Percentiles rank a stretch among this genome's conserved stretches.
Evolutionary conservation across 2,888 invertebrate genomes (phyloP).

Genomic region (Cecidostiba fungosa): DNA sequence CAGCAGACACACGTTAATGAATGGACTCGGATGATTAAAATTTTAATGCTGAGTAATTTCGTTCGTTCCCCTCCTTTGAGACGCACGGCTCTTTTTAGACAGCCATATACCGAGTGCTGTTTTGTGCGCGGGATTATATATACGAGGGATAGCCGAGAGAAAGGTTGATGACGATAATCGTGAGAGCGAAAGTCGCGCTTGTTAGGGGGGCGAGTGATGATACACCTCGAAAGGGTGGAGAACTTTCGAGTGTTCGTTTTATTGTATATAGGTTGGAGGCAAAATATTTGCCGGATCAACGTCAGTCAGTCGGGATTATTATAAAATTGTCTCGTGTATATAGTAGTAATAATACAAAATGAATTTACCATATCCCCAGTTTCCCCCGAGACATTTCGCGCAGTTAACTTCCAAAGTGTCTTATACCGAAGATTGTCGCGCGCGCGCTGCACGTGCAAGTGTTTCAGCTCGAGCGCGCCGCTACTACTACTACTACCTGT

Average conservation of each 20-base stretch:
- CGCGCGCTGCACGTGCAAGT: constrained; percentile 35
- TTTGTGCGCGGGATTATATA: not conserved
- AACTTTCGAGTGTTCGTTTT: not conserved
- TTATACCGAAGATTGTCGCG: constrained; percentile 37
- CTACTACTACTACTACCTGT: not conserved
- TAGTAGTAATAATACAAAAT: not conserved
- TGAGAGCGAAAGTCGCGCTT: constrained; percentile 3
- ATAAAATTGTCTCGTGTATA: too few species aligned
- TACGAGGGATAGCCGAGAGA: not conserved
- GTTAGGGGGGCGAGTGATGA: not conserved
- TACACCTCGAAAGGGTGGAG: not conserved
- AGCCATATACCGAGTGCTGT: not conserved
- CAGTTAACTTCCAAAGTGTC: constrained; percentile 43
- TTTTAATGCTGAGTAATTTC: constrained; percentile 59
- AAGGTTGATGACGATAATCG: constrained; percentile 34
- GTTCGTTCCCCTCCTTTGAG: not conserved
- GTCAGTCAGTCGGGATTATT: not conserved
- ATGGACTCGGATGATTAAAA: constrained; percentile 44
- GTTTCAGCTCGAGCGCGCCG: constrained; percentile 33
- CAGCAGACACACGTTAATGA: constrained; percentile 34
- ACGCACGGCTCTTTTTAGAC: not conserved
- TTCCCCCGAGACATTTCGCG: constrained; percentile 28
- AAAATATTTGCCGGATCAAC: not conserved
- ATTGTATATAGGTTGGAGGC: not conserved
- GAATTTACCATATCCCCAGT: not conserved